phyloP scores from a whole-genome alignment of 1,140 invertebrate species.

The Kradibia gibbosae region DNA sequence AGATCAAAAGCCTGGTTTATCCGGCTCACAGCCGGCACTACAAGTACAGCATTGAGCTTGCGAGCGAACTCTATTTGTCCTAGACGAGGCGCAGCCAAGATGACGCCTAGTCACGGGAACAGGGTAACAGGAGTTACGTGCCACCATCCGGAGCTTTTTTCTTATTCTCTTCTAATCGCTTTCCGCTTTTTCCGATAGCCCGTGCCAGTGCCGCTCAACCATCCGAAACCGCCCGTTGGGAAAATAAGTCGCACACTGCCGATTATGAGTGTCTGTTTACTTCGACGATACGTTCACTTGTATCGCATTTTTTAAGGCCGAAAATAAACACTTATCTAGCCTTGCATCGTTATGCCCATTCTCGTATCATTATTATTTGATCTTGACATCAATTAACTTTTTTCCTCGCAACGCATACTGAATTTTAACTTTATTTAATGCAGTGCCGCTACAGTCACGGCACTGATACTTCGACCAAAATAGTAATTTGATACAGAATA shows the following conservation, averaged over 20 bases:
- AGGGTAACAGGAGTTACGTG: constrained; percentile 55
- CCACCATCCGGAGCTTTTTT: constrained; percentile 19
- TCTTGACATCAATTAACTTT: too few relatives aligned
- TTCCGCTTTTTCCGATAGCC: constrained; percentile 2
- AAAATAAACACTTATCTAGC: too few relatives aligned
- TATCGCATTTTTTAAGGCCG: not conserved
- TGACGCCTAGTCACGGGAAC: constrained; percentile 58
- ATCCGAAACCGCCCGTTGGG: too few relatives aligned
- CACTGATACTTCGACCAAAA: too few relatives aligned
- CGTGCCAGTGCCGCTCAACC: not conserved
- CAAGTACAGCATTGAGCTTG: constrained; percentile 43
- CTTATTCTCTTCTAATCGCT: not conserved
- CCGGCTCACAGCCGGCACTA: constrained; percentile 59
- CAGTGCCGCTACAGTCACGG: too few relatives aligned
- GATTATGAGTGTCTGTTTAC: not conserved
- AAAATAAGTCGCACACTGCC: not conserved
- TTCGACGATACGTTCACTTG: not conserved
- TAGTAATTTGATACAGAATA: too few relatives aligned
- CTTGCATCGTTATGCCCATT: too few relatives aligned
- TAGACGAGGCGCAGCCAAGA: constrained; percentile 56
- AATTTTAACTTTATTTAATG: too few relatives aligned
- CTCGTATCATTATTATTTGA: too few relatives aligned
- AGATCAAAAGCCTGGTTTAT: constrained; percentile 70
- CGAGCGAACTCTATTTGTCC: constrained; percentile 42
- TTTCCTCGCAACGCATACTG: too few relatives aligned